These are phyloP conservation scores for Chromoteleia sp. DNA, from an alignment of 2,888 invertebrate species.

Conservation along the genomic window DNA sequence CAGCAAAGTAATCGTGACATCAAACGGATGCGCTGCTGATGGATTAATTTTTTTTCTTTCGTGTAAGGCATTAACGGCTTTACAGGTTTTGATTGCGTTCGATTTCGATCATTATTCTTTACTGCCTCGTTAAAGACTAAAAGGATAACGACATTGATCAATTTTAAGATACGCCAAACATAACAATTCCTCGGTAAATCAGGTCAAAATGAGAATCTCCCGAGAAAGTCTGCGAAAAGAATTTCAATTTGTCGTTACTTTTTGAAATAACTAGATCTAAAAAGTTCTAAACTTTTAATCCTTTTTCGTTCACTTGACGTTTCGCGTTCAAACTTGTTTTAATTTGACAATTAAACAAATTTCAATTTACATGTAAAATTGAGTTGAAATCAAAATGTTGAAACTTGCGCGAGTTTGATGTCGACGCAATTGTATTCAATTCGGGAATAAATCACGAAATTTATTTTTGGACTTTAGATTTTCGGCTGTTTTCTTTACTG, in stretches of 20 bases:
- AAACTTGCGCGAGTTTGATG: too few species aligned
- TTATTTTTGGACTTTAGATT: constrained; percentile 11
- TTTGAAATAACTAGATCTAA: too few species aligned
- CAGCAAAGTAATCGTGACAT: constrained; percentile 56
- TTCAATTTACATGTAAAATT: too few species aligned
- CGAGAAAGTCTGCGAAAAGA: too few species aligned
- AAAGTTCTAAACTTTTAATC: too few species aligned
- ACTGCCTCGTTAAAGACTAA: constrained; percentile 45
- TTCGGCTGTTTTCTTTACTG: constrained; percentile 21
- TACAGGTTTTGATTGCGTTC: constrained; percentile 44
- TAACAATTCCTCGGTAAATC: too few species aligned
- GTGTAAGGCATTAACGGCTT: constrained; percentile 45
- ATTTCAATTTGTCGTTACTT: too few species aligned
- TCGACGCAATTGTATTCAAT: background rate
- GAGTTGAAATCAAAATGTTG: too few species aligned
- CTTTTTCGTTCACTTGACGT: too few species aligned
- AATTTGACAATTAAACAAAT: background rate
- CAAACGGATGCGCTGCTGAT: constrained; percentile 49
- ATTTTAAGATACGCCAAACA: constrained; percentile 25
- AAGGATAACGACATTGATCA: constrained; percentile 43
- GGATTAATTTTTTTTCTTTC: constrained; percentile 41
- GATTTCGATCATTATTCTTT: constrained; percentile 50
- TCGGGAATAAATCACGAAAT: background rate
- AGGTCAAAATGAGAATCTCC: background rate
- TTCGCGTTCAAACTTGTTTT: too few species aligned